Base-by-base conservation (phyloP, 53 echinoderm and acorn worm species). In the Echinometra lucunter region DNA sequence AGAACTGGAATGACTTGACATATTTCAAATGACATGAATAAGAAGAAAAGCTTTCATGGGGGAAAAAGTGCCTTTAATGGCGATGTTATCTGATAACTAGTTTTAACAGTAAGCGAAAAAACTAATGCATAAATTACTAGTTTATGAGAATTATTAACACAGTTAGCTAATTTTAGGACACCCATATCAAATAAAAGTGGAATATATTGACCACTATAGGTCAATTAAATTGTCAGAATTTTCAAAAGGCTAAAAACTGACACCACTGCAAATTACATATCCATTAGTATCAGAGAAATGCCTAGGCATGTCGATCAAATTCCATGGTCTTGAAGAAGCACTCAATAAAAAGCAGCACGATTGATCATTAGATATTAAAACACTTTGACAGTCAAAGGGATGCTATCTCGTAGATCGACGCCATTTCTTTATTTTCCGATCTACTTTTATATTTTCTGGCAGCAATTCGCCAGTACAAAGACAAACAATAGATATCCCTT, bases 331-430 rank as follows among this genome's bases (percentile, higher is more conserved):
- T 44, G 4, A 81, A 44, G 44, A 16, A 81, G 21, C 34, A 81
- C 44, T 81, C 81, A 81, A 23, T 7, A 19, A 6, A 25, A 81
- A 44, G 25, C 15, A 23, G 42, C 44, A 44, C 42, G 23, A 42
- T 42, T 38, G 42, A 69, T 81, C 81, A 81, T 38, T 44, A 81
- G 81, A 42, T 81, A 81, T 81, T 81, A 81, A 81, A 23, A 42
- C 38, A 19, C 44, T 81, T 81, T 81, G 81, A 38, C 44, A 81
- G 44, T 81, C 0, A 19, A 81, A 81, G 81, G 81, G 44, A 81
- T 42, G 44, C 18, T 81, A 44, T 81, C 44, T 81, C 40, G 1
- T 4, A 2, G 63, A 34, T 34, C 34, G 30, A 6, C 15, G 30
- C 69, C 69, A 69, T 34, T 69, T 66, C 15, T 13, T 0, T 58